Percentiles rank a stretch among this genome's conserved stretches.
Conservation (phyloP, 2,113 vertebrate species). For the Myiozetetes cayanensis region DNA sequence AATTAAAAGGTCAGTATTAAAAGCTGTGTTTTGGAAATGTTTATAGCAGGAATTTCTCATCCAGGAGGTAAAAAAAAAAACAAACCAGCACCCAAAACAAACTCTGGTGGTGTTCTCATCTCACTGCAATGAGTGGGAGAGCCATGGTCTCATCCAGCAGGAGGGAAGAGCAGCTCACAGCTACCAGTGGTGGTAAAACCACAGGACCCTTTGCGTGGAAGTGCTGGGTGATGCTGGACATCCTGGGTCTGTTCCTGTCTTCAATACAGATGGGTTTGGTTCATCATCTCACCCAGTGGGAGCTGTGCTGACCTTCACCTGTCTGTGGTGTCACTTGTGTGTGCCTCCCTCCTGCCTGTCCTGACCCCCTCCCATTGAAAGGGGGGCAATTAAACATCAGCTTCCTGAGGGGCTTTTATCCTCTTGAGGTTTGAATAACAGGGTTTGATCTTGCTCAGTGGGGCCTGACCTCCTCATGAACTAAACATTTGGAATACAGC, state of each 20-base stretch:
- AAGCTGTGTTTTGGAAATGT: neutral
- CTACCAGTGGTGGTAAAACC: neutral
- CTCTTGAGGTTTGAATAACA: fast-evolving
- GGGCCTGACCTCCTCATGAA: neutral
- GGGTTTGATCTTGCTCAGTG: neutral
- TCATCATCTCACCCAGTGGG: neutral
- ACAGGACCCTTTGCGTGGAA: fast-evolving
- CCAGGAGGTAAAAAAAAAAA: fast-evolving
- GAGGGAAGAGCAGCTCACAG: neutral
- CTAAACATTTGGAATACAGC: neutral
- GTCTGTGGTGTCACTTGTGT: neutral
- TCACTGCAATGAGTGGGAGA: neutral
- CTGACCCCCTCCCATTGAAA: neutral
- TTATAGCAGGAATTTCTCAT: neutral
- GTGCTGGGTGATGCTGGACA: fast-evolving
- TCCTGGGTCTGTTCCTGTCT: fast-evolving
- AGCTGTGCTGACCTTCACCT: neutral
- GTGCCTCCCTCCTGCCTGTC: neutral
- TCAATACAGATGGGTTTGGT: fast-evolving
- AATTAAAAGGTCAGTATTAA: neutral
- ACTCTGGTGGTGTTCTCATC: neutral
- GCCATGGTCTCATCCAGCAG: fast-evolving
- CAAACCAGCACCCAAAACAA: fast-evolving
- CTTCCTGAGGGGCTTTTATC: neutral
- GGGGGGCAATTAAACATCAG: fast-evolving